phyloP scores from a whole-genome alignment of 2,797 vertebrate genomes.

The Sphaeramia orbicularis region DNA sequence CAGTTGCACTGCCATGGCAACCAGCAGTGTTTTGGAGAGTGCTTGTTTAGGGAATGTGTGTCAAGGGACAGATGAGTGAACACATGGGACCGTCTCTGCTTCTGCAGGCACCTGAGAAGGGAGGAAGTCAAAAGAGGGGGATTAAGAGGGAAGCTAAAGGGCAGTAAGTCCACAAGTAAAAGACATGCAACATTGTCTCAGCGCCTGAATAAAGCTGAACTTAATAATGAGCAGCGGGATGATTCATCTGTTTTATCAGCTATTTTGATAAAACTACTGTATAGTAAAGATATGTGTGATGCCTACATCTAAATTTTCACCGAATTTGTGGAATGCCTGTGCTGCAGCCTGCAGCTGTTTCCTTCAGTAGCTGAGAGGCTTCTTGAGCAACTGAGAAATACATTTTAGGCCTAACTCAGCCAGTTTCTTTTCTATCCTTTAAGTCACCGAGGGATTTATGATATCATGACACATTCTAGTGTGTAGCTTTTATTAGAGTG shows the following conservation, averaged over 20 bases:
- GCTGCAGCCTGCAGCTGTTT: background rate
- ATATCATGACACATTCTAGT: no score
- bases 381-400: slow-evolving; percentile 6
- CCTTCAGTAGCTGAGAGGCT: background rate
- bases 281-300: no score
- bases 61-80: slow-evolving; percentile 70
- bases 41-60: slow-evolving; percentile 76
- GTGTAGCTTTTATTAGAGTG: no score
- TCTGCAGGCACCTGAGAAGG: slow-evolving; percentile 49
- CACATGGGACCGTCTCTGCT: slow-evolving; percentile 56
- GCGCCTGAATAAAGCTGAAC: slow-evolving; percentile 1
- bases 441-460: no score
- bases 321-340: background rate
- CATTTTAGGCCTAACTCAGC: slow-evolving; percentile 5
- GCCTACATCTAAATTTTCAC: slow-evolving; percentile 1
- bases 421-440: background rate
- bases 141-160: slow-evolving; percentile 26
- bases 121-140: slow-evolving; percentile 29
- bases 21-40: slow-evolving; percentile 76
- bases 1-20: slow-evolving; percentile 76
- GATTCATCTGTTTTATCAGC: no score
- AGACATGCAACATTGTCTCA: background rate
- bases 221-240: no score
- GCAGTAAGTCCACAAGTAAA: slow-evolving; percentile 22
- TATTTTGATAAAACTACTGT: no score